Conservation (phyloP, 2,113 vertebrate species). For the Holacanthus passer region DNA sequence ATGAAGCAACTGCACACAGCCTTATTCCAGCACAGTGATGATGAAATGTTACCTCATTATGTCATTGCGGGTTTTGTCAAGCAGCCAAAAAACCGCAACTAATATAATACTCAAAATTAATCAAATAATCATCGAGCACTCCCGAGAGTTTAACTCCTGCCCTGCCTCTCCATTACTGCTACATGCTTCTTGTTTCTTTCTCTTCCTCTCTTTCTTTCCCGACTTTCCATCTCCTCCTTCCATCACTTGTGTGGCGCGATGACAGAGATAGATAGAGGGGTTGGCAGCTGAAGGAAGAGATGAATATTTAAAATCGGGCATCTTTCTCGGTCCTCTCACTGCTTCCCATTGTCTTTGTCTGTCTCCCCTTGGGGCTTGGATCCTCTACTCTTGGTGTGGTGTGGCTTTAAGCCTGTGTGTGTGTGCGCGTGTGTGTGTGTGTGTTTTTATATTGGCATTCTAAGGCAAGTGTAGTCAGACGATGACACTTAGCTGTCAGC, state of each 20-base stretch:
- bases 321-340: slow-evolving; percentile 64
- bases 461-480: slow-evolving; percentile 71
- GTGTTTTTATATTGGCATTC: slow-evolving; percentile 70
- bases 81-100: slow-evolving; percentile 36
- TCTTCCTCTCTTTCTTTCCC: slow-evolving; percentile 3
- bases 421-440: slow-evolving; percentile 23
- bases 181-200: slow-evolving; percentile 8
- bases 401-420: slow-evolving; percentile 29
- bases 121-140: slow-evolving; percentile 53
- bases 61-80: slow-evolving; percentile 60
- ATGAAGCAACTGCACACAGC: neutral
- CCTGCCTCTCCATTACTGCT: slow-evolving; percentile 37
- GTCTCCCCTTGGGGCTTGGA: slow-evolving; percentile 59
- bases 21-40: slow-evolving; percentile 14
- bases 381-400: slow-evolving; percentile 53
- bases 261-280: slow-evolving; percentile 66
- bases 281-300: slow-evolving; percentile 75
- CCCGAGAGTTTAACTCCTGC: slow-evolving; percentile 30
- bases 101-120: slow-evolving; percentile 49
- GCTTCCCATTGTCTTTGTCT: slow-evolving; percentile 64
- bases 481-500: slow-evolving; percentile 81
- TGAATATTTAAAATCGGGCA: slow-evolving; percentile 78
- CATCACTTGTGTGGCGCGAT: slow-evolving; percentile 38
- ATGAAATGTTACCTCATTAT: slow-evolving; percentile 63
- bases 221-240: slow-evolving; percentile 31